Conservation (phyloP, 2,797 vertebrate genomes). For the Oophaga sylvatica region DNA sequence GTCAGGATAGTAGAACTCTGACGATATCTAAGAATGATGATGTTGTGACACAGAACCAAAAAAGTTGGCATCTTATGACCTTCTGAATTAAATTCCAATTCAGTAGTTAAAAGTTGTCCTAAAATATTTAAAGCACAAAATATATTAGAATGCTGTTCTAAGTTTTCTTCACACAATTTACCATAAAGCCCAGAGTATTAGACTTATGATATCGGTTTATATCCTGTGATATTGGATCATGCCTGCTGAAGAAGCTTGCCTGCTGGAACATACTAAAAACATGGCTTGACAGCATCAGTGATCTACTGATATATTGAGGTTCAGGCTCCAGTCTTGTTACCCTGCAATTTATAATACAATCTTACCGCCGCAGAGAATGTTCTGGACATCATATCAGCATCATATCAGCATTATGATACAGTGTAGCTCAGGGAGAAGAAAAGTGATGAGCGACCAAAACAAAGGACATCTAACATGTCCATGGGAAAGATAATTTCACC, state of each 20-base stretch:
- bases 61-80: too few relatives aligned
- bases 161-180: too few relatives aligned
- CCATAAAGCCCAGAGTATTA: too few relatives aligned
- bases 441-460: conserved; percentile 4
- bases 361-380: conserved; percentile 1
- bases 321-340: conserved; percentile 1
- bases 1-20: too few relatives aligned
- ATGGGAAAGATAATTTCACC: background rate
- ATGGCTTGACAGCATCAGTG: background rate
- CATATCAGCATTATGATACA: background rate
- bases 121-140: background rate
- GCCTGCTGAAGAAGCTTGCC: background rate
- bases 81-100: background rate
- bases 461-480: background rate
- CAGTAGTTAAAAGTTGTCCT: background rate
- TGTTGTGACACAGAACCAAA: too few relatives aligned
- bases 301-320: background rate
- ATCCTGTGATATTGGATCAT: background rate
- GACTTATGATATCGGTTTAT: too few relatives aligned
- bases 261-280: background rate
- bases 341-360: conserved; percentile 6
- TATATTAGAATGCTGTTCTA: too few relatives aligned
- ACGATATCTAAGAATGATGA: too few relatives aligned
- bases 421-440: background rate
- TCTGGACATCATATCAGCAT: conserved; percentile 7